Conservation (phyloP, 2,797 vertebrate species). For the Clarias fuscus region DNA sequence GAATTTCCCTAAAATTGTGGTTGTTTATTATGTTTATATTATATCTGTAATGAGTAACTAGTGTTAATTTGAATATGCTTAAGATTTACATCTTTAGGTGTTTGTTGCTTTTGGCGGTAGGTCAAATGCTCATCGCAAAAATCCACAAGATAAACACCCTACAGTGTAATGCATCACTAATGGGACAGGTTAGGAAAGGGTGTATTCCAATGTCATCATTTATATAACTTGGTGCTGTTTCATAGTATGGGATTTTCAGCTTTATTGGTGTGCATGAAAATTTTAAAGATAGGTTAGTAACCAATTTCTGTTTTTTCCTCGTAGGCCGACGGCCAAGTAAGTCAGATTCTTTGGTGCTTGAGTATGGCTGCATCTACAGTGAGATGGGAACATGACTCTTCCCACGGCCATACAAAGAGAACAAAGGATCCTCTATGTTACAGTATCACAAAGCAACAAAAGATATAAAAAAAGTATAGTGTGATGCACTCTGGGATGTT, state of each 20-base stretch:
- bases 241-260: not conserved
- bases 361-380: constrained; percentile 23
- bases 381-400: constrained; percentile 35
- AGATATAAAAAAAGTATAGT: not conserved
- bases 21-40: no score
- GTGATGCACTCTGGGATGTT: not conserved
- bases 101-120: not conserved
- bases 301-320: not conserved
- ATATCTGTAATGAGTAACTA: no score
- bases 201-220: not conserved
- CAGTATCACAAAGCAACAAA: constrained; percentile 24
- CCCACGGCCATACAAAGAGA: constrained; percentile 30
- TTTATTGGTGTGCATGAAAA: not conserved
- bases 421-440: constrained; percentile 33
- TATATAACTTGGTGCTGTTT: not conserved
- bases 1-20: no score
- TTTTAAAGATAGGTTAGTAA: not conserved
- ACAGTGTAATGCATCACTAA: not conserved
- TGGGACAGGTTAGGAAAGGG: not conserved
- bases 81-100: no score
- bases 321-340: not conserved
- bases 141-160: not conserved
- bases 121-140: not conserved
- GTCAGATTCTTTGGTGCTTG: not conserved
- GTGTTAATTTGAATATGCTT: no score